Evolutionary conservation across 2,888 invertebrate genomes (phyloP), one percentile per base, ranked within the genome.

Genomic region (Clitarchus hookeri): DNA sequence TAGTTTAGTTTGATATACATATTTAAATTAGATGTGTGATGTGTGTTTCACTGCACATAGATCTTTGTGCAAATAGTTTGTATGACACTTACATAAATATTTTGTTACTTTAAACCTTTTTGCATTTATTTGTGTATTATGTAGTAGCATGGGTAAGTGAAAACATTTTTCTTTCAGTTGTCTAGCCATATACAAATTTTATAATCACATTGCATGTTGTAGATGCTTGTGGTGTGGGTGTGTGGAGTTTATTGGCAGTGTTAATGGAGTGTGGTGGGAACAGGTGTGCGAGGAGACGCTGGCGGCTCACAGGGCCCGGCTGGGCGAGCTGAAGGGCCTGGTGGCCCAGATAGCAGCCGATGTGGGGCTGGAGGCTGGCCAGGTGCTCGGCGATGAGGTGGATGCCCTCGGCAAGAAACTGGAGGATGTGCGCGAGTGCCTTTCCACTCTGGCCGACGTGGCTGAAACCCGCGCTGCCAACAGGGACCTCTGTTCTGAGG

Each of bases 261-360:
- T n/a, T 27, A 23, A 27, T 6, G 54, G 26, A 19, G 27, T 54
- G 13, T 19, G 25, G 19, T 44, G 9, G 27, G 48, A 11, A 27
- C 91, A 97, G 96, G 95, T 95, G 91, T 96, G 96, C 90, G 94
- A 96, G 90, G 95, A 96, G 90, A 94, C 94, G 87, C 93, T 96
- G 91, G 95, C 94, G 88, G 93, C 94, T 48, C 95, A 97, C 89
- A 95, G 95, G 87, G 94, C 95, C 44, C 93, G 94, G 84, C 91
- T 95, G 85, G 92, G 93, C 80, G 96, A 96, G 90, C 93, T 97
- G 44, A 95, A 95, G 6, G 94, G 95, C 25, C 93, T 97, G 87
- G 96, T 96, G 3, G 94, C 95, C 0, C 94, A 95, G 89, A 96
- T 97, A 86, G 96, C 96, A 0, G 94, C 95, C 44, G 96, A 96